Base-by-base conservation (phyloP, 2,797 vertebrate species). In the Poliocrania exsul region DNA sequence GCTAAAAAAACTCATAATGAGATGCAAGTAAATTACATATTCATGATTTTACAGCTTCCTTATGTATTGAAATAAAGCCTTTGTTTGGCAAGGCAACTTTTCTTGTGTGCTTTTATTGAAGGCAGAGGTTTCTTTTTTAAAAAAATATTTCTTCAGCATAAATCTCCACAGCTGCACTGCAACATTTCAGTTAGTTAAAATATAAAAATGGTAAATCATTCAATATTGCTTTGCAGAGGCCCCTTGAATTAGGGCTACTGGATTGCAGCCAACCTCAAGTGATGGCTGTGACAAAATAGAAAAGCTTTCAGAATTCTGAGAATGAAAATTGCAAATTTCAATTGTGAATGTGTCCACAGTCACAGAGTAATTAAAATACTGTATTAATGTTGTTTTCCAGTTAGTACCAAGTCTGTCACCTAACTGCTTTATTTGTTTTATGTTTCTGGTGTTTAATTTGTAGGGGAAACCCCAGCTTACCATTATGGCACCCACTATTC, bases 401-500 rank as follows among this genome's bases (percentile, higher is more conserved):
- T 56, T 65, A 40, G 25, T 91, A 71, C 62, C 58, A 20, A 11
- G 71, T 70, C 31, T 81, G 4, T 61, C 42, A 42, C 18, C 7
- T 24, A 33, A 65, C 54, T 81, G 61, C 35, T 58, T 61, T 67
- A 50, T 75, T 81, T 88, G 19, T 60, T 38, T 62, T 90, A 9
- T 37, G 53, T 83, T 84, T 50, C 11, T 79, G 28, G 11, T 51
- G 62, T 93, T 82, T 85, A 13, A 89, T 54, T 54, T 60, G 37
- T 93, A 99, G 99, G 99, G 61, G 99, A 99, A 97, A 99, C 99
- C 18, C 99, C 99, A 18, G 99, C 99, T 1, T 99, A 99, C 92
- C 99, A 99, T 97, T 99, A 99, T 21, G 99, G 99, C 60, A 99
- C 99, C 12, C 99, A 99, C 97, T 99, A 99, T 94, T 99, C 99